Evolutionary conservation across 2,888 invertebrate species (phyloP), one percentile per base, ranked within the genome.

Genomic region (Ornithoptera priamus): DNA sequence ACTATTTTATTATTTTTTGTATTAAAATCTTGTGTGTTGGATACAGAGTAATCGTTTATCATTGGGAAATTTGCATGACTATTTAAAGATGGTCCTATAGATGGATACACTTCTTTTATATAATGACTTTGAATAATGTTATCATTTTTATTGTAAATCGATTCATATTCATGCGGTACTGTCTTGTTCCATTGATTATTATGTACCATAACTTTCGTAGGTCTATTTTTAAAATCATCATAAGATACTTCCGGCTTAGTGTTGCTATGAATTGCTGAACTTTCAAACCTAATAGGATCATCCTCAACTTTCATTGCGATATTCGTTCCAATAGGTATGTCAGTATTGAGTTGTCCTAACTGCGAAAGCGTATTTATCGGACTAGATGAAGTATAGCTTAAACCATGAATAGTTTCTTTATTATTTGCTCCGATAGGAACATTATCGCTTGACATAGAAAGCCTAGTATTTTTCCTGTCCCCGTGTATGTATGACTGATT

Each of bases 31-130:
- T 69, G 56, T 64, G 50, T 65, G 46, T 46, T 46, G 62, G 63
- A 53, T 58, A 59, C 65, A 42, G 78, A 75, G 65, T 81, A 73
- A 56, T 90, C 91, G 74, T 88, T 88, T 20, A 85, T 82, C 86
- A 91, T 88, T 2, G 92, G 93, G 80, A 93, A 93, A 77, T 93
- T 93, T 0, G 92, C 93, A 72, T 93, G 93, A 76, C 92, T 92
- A 69, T 93, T 93, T 17, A 82, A 59, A 64, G 88, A 85, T 20
- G 83, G 77, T 20, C 77, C 69, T 69, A 82, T 71, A 24, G 82
- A 74, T 2, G 80, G 76, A 67, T 62, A 74, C 10, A 72, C 63
- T 39, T 75, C 69, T 42, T 79, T 74, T 68, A 78, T 74, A 64
- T 65, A 59, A 72, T 76, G 66, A 66, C 53, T 62, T 46, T 71